Conservation (phyloP, 2,888 invertebrate genomes). For the Euphydryas editha region DNA sequence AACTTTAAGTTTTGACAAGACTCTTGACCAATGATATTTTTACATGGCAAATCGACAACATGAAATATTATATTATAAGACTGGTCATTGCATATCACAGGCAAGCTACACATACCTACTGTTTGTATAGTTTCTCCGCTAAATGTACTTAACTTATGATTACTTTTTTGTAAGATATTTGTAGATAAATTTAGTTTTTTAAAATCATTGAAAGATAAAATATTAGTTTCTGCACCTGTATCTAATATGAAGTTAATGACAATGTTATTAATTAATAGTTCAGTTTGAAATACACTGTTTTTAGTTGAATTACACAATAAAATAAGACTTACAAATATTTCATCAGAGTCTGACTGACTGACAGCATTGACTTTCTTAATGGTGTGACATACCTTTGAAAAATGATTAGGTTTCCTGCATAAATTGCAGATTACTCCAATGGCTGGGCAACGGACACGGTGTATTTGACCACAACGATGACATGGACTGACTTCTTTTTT, state of each 20-base stretch:
- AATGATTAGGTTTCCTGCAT: not conserved
- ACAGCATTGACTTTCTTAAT: not conserved
- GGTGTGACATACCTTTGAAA: not conserved
- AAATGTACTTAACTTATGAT: not conserved
- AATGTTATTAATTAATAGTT: not conserved
- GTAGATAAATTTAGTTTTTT: not conserved
- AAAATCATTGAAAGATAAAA: not conserved
- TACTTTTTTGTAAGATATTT: not conserved
- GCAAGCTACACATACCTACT: not conserved
- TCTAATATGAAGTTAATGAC: not conserved
- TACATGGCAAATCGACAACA: too few species aligned
- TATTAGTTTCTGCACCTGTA: not conserved
- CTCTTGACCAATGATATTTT: too few species aligned
- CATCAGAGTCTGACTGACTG: too few species aligned
- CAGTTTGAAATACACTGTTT: too few species aligned
- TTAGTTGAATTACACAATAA: too few species aligned
- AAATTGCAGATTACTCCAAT: not conserved
- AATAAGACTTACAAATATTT: too few species aligned
- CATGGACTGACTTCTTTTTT: not conserved
- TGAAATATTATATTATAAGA: too few species aligned
- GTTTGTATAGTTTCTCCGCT: conserved; percentile 9
- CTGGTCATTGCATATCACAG: too few species aligned
- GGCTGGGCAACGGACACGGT: not conserved
- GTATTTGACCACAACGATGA: not conserved
- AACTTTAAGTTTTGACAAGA: too few species aligned